Base-by-base conservation (phyloP, 2,113 vertebrate genomes). In the Amblyornis subalaris region DNA sequence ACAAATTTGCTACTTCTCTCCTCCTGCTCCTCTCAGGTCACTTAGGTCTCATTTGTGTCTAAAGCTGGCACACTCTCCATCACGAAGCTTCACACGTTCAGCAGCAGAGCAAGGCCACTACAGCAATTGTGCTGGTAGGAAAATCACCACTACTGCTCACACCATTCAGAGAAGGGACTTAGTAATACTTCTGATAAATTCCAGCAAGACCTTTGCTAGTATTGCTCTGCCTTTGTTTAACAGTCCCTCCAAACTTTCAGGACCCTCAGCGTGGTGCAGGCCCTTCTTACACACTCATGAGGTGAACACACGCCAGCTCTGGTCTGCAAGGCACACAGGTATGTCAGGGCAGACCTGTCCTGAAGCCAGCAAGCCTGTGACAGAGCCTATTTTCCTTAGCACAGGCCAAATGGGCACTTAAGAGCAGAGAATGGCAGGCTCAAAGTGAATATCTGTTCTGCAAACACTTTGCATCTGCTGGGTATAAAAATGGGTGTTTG, bases 251-350 rank as follows among this genome's bases (percentile, higher is more conserved):
- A 57, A 79, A 50, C 20, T 7, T 65, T 14, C 66, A 87, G 51
- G 42, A 88, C 36, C 7, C 13, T 66, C 70, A 38, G 15, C 0
- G 2, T 25, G 28, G 20, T 35, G 18, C 33, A 58, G 55, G 9
- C 1, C 1, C 31, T 61, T 25, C 36, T 20, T 40, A 35, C 1
- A 6, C 16, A 55, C 6, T 22, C 4, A 0, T 9, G 12, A 8
- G 42, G 44, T 70, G 45, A 83, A 57, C n/a, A 61, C 17, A 55
- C 67, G 36, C 25, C 60, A 72, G 31, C n/a, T 26, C n/a, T 31
- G 12, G 8, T 38, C 36, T 45, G 14, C 24, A 26, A 36, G 8
- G 44, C 18, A 35, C 58, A 24, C 2, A 33, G 15, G 1, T 12
- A 7, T 3, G 1, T 13, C 35, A 48, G 31, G 40, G 10, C 50